Evolutionary conservation across 2,888 invertebrate species (phyloP).

Genomic region (Ethmia dodecea): DNA sequence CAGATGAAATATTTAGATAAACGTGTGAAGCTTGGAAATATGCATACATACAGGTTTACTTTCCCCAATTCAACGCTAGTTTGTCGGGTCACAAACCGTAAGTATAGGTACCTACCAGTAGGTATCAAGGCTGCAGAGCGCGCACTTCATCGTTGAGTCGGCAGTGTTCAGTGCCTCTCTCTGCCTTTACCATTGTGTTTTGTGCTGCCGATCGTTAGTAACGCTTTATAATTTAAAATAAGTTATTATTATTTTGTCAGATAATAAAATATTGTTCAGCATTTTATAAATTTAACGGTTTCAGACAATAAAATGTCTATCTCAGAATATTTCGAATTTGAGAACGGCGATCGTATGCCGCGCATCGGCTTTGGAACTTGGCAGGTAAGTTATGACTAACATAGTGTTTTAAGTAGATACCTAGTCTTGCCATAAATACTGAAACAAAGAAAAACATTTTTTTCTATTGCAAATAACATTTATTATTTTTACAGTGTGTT

Average conservation of each 20-base stretch:
- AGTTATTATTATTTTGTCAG: background rate
- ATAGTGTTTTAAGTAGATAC: background rate
- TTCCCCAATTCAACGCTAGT: no score
- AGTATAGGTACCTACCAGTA: background rate
- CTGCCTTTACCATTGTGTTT: conserved; percentile 29
- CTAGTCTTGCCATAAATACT: background rate
- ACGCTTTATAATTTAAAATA: conserved; percentile 17
- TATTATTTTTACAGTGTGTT: no score
- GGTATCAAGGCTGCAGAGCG: background rate
- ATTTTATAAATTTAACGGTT: background rate
- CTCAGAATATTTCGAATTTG: conserved; percentile 47
- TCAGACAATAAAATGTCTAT: conserved; percentile 36
- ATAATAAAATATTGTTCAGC: no score
- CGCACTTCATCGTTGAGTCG: background rate
- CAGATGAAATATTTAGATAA: no score
- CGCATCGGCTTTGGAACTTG: conserved; percentile 87
- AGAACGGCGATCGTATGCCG: conserved; percentile 81
- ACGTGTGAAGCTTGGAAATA: no score
- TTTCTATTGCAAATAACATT: no score
- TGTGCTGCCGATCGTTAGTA: conserved; percentile 22
- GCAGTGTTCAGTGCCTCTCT: background rate
- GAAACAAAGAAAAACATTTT: no score
- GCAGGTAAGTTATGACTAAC: conserved; percentile 83
- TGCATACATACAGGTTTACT: no score
- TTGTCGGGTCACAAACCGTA: no score